phyloP scores from a whole-genome alignment of 92 coral and sea anemone species.

The Epizoanthus rinbou region DNA sequence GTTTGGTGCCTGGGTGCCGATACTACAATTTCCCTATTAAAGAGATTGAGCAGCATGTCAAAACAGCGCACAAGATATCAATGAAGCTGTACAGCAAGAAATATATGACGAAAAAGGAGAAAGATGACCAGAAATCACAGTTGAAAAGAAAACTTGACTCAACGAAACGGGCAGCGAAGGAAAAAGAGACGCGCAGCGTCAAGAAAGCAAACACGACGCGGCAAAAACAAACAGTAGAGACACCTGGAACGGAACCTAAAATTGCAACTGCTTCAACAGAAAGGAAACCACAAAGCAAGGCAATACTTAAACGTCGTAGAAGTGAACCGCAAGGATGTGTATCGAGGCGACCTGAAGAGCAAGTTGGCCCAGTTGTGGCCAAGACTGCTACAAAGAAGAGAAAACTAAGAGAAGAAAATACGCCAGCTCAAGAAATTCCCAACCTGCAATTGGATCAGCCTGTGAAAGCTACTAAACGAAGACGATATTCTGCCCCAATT shows the following conservation, averaged over 20 bases:
- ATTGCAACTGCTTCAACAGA: background rate
- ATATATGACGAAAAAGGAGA: background rate
- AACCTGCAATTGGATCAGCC: background rate
- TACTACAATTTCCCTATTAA: slow-evolving; percentile 2
- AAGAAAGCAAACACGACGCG: background rate
- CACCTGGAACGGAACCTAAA: background rate
- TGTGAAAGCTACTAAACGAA: slow-evolving; percentile 1
- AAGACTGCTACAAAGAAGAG: background rate
- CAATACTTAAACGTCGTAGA: background rate
- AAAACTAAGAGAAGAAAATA: background rate
- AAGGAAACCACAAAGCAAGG: background rate
- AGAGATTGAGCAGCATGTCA: slow-evolving; percentile 6
- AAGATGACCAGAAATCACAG: background rate
- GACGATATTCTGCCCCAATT: background rate
- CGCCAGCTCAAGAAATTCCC: background rate
- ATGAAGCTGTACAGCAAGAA: slow-evolving; percentile 19
- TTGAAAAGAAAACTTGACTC: background rate
- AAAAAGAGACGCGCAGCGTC: background rate
- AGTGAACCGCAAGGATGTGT: background rate
- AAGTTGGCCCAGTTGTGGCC: background rate
- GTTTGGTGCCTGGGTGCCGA: slow-evolving; percentile 19
- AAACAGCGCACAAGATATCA: slow-evolving; percentile 2
- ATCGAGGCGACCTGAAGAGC: background rate
- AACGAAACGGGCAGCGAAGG: background rate
- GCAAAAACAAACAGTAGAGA: background rate